Conservation (phyloP, 1,140 invertebrate species). For the Leptinotarsa undecemlineata region DNA sequence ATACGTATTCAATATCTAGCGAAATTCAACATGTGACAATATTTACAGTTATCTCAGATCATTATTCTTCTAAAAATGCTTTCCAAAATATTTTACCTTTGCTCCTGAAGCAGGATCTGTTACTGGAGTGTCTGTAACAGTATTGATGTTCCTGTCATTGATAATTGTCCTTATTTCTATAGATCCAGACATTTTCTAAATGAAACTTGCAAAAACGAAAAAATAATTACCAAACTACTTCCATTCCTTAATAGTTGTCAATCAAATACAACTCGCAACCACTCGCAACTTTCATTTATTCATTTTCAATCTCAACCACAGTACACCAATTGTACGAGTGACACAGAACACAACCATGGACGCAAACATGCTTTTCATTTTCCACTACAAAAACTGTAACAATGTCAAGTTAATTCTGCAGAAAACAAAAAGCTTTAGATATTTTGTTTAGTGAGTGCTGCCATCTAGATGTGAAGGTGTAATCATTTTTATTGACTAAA, state of each 20-base stretch:
- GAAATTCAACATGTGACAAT: slow-evolving; percentile 6
- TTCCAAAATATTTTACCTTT: slow-evolving; percentile 48
- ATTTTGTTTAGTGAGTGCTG: no score
- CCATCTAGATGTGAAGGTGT: no score
- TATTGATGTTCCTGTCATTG: slow-evolving; percentile 50
- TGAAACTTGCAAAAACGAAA: not conserved
- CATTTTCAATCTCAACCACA: no score
- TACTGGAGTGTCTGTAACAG: slow-evolving; percentile 57
- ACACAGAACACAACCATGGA: no score
- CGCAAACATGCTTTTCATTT: no score
- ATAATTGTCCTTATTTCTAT: slow-evolving; percentile 53
- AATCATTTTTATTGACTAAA: no score
- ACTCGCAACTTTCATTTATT: no score
- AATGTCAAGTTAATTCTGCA: no score
- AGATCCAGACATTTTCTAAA: slow-evolving; percentile 48
- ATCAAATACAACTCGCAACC: no score
- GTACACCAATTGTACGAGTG: no score
- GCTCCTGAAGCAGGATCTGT: slow-evolving; percentile 57
- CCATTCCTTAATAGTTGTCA: not conserved
- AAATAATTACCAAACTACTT: not conserved
- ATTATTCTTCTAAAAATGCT: not conserved
- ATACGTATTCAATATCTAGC: not conserved
- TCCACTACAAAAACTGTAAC: no score
- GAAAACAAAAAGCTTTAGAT: no score
- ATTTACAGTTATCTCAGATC: slow-evolving; percentile 15